phyloP scores from a whole-genome alignment of 2,888 invertebrate genomes.

The Rosalia funebris region DNA sequence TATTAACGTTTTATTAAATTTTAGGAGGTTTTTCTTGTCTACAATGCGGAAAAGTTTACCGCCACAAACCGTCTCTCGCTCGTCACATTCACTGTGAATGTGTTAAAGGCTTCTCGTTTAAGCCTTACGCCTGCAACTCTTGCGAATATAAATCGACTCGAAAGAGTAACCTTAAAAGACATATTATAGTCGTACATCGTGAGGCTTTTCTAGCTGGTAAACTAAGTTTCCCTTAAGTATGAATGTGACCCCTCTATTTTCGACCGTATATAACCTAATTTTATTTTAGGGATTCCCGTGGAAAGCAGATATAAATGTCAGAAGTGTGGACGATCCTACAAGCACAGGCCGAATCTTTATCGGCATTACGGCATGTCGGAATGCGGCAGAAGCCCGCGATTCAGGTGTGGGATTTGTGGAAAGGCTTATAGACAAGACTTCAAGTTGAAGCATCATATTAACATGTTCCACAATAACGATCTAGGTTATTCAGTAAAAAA shows the following conservation, averaged over 20 bases:
- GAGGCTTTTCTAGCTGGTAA: background rate
- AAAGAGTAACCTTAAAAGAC: slow-evolving; percentile 31
- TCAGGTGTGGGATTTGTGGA: background rate
- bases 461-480: background rate
- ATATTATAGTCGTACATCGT: slow-evolving; percentile 15
- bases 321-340: background rate
- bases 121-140: slow-evolving; percentile 28
- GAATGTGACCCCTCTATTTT: background rate
- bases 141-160: slow-evolving; percentile 27
- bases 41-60: slow-evolving; percentile 41
- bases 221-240: background rate
- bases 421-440: background rate
- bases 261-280: too few species aligned
- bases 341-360: background rate
- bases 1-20: background rate
- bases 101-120: too few species aligned
- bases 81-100: slow-evolving; percentile 76
- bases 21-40: slow-evolving; percentile 22
- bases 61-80: slow-evolving; percentile 43
- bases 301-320: background rate
- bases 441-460: background rate
- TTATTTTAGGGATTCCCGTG: background rate
- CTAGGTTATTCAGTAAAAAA: too few species aligned
- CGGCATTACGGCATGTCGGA: background rate
- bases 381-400: background rate